phyloP scores from a whole-genome alignment of 2,888 invertebrate species.

The Macaria liturata region DNA sequence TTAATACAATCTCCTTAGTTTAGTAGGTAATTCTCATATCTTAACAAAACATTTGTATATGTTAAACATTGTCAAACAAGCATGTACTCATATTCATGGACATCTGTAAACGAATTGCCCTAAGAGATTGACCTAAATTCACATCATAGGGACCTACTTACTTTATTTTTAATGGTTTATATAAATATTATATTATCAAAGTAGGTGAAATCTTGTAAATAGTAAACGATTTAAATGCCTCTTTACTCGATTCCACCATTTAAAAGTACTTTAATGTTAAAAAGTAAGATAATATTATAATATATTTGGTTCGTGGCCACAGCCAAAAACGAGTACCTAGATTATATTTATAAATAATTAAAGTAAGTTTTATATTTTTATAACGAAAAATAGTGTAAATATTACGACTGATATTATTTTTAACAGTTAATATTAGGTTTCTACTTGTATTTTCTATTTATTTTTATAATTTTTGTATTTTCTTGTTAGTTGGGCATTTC shows the following conservation, averaged over 20 bases:
- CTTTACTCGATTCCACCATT: slow-evolving; percentile 76
- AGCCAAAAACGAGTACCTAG: slow-evolving; percentile 23
- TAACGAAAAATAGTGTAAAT: slow-evolving; percentile 32
- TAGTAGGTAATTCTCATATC: no score
- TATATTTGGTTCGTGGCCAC: slow-evolving; percentile 30
- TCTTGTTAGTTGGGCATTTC: slow-evolving; percentile 37
- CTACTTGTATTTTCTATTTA: slow-evolving; percentile 36
- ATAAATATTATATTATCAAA: not conserved
- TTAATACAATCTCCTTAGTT: no score
- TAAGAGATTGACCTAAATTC: no score
- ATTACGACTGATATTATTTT: slow-evolving; percentile 37
- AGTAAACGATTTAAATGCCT: slow-evolving; percentile 46
- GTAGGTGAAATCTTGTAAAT: slow-evolving; percentile 78
- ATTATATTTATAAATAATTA: slow-evolving; percentile 6
- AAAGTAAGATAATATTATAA: slow-evolving; percentile 1
- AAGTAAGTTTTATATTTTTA: slow-evolving; percentile 23
- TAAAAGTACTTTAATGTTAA: slow-evolving; percentile 12
- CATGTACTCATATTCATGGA: no score
- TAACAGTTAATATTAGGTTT: slow-evolving; percentile 29
- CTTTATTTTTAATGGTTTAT: no score
- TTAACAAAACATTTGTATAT: no score
- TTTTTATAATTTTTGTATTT: slow-evolving; percentile 31
- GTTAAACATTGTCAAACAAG: no score
- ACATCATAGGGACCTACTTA: no score
- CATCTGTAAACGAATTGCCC: no score